Evolutionary conservation across 2,113 vertebrate genomes (phyloP).

Genomic region (Papio anubis): DNA sequence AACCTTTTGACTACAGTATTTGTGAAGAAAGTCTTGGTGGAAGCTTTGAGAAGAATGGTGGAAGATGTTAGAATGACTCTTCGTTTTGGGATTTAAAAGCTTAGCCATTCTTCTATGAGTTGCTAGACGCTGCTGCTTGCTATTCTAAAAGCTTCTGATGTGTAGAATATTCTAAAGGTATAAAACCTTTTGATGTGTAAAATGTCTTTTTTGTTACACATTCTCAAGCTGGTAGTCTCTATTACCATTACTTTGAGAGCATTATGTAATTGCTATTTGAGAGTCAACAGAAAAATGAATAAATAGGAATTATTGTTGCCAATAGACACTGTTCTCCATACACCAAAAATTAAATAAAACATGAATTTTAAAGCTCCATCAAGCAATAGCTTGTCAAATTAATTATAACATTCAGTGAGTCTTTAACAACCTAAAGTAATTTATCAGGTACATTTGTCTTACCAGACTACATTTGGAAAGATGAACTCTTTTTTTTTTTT

Average conservation of each 20-base stretch:
- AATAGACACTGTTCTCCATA: background rate
- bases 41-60: background rate
- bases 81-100: background rate
- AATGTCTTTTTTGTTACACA: background rate
- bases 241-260: constrained; percentile 7
- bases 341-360: constrained; percentile 32
- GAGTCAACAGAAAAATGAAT: constrained; percentile 37
- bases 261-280: constrained; percentile 32
- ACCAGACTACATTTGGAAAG: background rate
- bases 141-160: background rate
- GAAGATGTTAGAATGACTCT: background rate
- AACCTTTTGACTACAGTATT: background rate
- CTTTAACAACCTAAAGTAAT: background rate
- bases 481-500: background rate
- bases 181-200: background rate
- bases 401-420: constrained; percentile 20
- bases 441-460: background rate
- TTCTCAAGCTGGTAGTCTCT: background rate
- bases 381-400: constrained; percentile 16
- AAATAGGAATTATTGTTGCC: constrained; percentile 3
- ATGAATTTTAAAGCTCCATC: background rate
- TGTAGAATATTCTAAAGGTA: background rate
- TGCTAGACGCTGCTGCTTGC: background rate
- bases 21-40: background rate
- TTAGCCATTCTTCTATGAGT: background rate